Base-by-base conservation (phyloP, 2,888 invertebrate species). In the Epistrophella euchroma region DNA sequence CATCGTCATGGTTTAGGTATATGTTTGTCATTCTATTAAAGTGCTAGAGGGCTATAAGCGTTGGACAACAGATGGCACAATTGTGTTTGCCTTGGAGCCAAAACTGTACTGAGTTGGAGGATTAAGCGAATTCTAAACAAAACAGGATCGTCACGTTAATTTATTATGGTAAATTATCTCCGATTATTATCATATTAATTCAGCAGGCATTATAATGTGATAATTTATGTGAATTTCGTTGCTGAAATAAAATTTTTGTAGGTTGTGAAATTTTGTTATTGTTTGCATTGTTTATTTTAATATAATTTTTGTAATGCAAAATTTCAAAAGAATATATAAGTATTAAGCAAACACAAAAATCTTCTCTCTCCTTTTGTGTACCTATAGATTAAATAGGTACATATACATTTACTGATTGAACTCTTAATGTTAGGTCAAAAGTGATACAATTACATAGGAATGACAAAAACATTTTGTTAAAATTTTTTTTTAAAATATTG, bases 111-210 rank as follows among this genome's bases (percentile, higher is more conserved):
- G 50, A 73, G 58, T 32, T 74, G 2, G 28, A 60, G 68, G 80
- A 66, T 80, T 80, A 74, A 60, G 60, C 25, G 37, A 32, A 52
- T 52, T 60, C 74, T 74, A 52, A 60, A 74, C 74, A 80, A 60
- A 60, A 68, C 52, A 15, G 35, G 60, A 35, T 74, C 43, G 35
- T 25, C 45, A 68, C 40, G 17, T 35, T 74, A 74, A 80, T 80
- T 80, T 80, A 80, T 80, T 70, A 50, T 60, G 25, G 10, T 19
- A 52, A 80, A 80, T 70, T 70, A 74, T 60, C 47, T 66, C 60
- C n/a, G 19, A 55, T 74, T 70, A 70, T 52, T 74, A 68, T 62
- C 50, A 43, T 74, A 80, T 55, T 70, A 52, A 70, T 74, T 60
- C 50, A 76, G 47, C n/a, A 66, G 47, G 66, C 66, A 35, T 47